Evolutionary conservation across 2,888 invertebrate species (phyloP).

Genomic region (Cryptocheilus praepositus): DNA sequence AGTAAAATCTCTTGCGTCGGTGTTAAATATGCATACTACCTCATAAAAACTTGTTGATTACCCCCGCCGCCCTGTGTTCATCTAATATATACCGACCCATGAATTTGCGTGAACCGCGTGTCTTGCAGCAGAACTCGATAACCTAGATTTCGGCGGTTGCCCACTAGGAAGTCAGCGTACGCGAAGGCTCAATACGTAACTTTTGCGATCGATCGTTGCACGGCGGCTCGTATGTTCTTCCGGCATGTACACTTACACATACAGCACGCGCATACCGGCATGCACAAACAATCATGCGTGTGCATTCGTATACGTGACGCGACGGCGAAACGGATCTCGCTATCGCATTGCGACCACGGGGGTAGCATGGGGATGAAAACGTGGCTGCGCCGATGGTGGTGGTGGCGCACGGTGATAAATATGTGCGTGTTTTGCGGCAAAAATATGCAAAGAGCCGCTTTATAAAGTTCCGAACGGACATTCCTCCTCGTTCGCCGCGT

Average conservation of each 20-base stretch:
- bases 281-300: background rate
- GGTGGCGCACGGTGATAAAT: slow-evolving; percentile 42
- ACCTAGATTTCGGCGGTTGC: slow-evolving; percentile 51
- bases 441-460: slow-evolving; percentile 39
- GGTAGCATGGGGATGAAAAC: background rate
- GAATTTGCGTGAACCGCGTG: slow-evolving; percentile 16
- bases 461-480: slow-evolving; percentile 28
- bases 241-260: slow-evolving; percentile 26
- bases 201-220: slow-evolving; percentile 52
- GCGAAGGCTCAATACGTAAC: slow-evolving; percentile 54
- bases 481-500: too few species aligned
- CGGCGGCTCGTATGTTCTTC: slow-evolving; percentile 36
- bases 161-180: slow-evolving; percentile 37
- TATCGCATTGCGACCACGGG: slow-evolving; percentile 35
- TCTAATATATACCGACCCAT: too few species aligned
- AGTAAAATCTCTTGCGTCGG: too few species aligned
- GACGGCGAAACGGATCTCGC: slow-evolving; percentile 39
- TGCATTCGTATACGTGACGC: slow-evolving; percentile 20
- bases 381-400: slow-evolving; percentile 11
- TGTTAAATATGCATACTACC: too few species aligned
- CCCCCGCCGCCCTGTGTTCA: too few species aligned
- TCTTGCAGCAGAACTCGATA: slow-evolving; percentile 42
- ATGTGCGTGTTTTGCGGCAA: slow-evolving; percentile 35
- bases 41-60: too few species aligned
- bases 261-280: slow-evolving; percentile 5